Evolutionary conservation across 1,140 invertebrate genomes (phyloP).

Genomic region (Dendrolimus punctatus): DNA sequence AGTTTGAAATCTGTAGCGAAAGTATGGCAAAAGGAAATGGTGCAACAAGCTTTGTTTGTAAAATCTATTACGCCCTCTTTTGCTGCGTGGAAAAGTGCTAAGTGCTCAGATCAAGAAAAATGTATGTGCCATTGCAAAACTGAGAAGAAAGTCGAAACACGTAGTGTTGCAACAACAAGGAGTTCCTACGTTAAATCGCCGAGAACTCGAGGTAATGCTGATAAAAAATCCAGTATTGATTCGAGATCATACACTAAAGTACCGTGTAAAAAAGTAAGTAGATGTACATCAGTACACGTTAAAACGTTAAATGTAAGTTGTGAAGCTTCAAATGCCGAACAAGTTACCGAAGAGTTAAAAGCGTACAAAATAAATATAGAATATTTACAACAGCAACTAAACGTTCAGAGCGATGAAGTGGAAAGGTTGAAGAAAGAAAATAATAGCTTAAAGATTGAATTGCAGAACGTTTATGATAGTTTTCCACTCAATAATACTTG

Average conservation of each 20-base stretch:
- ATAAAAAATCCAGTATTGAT: background rate
- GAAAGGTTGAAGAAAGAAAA: conserved; percentile 42
- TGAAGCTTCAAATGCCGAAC: conserved; percentile 15
- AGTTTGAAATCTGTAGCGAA: conserved; percentile 35
- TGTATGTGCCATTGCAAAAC: too few relatives aligned
- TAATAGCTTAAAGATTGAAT: conserved; percentile 30
- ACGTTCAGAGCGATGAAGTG: conserved; percentile 36
- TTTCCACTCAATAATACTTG: conserved; percentile 7
- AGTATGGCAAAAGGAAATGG: conserved; percentile 43
- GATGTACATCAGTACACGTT: conserved; percentile 22
- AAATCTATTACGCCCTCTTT: conserved; percentile 26
- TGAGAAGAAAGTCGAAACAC: conserved; percentile 1
- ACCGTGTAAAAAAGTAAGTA: conserved; percentile 20
- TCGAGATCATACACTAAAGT: background rate
- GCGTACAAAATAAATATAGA: conserved; percentile 27
- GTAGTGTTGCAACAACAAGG: conserved; percentile 1
- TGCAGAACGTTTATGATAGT: conserved; percentile 25
- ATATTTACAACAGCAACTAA: conserved; percentile 26
- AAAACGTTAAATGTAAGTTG: conserved; percentile 24
- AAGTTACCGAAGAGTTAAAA: conserved; percentile 18
- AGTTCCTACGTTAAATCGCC: background rate
- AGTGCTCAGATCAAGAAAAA: too few relatives aligned
- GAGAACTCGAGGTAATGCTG: too few relatives aligned
- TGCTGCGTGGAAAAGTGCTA: too few relatives aligned
- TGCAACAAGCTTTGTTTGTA: conserved; percentile 37